These are phyloP conservation scores for Rotaria macrura DNA, from an alignment of 2,888 invertebrate species.

Conservation along the genomic window DNA sequence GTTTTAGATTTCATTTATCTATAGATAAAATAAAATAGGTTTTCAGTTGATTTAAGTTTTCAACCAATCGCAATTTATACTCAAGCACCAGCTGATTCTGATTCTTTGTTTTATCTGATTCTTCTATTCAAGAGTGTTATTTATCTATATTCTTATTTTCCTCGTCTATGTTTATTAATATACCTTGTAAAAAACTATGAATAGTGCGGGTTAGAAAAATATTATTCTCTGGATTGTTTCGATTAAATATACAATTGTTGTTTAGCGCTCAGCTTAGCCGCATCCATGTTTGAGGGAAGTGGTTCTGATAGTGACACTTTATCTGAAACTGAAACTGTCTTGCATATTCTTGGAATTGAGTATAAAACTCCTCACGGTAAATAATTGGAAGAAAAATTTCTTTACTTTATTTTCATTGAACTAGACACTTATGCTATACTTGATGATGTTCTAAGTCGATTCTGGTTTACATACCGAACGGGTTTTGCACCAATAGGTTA, in stretches of 20 bases:
- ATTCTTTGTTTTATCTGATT: background rate
- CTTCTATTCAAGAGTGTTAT: background rate
- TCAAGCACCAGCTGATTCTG: background rate
- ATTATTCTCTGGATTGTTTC: no score
- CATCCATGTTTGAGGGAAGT: background rate
- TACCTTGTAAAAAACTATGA: background rate
- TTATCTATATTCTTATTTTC: background rate
- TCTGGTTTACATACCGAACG: slow-evolving; percentile 33
- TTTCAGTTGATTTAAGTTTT: background rate
- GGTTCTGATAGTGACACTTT: background rate
- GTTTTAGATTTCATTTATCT: no score
- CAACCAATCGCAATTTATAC: background rate
- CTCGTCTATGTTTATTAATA: background rate
- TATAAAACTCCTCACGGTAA: slow-evolving; percentile 7
- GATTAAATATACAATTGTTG: no score
- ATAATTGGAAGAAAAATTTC: background rate
- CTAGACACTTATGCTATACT: slow-evolving; percentile 24
- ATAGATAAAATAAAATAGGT: no score
- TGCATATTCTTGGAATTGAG: slow-evolving; percentile 1
- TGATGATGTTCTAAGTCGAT: slow-evolving; percentile 22
- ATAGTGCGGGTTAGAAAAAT: background rate
- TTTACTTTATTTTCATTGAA: background rate
- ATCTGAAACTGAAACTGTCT: background rate
- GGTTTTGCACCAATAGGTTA: slow-evolving; percentile 27
- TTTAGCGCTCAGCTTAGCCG: background rate